Evolutionary conservation across 2,113 vertebrate species (phyloP).

Genomic region (Sebastes schlegelii): DNA sequence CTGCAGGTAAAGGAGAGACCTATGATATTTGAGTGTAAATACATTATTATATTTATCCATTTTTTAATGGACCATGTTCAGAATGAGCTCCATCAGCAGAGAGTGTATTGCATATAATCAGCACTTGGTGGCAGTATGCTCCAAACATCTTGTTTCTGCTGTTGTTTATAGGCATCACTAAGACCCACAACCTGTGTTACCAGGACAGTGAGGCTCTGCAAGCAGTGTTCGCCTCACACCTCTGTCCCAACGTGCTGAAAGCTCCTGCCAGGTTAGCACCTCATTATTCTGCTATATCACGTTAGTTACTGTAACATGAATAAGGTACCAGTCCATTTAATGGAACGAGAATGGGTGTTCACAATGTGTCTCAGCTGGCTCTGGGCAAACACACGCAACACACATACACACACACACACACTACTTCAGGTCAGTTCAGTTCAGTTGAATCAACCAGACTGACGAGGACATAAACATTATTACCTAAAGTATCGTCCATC

Average conservation of each 20-base stretch:
- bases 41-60: neutral
- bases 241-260: constrained; percentile 90
- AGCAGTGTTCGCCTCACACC: constrained; percentile 89
- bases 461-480: neutral
- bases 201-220: constrained; percentile 91
- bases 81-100: neutral
- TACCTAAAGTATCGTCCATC: neutral
- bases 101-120: constrained; percentile 19
- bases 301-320: neutral
- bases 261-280: constrained; percentile 89
- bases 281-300: neutral
- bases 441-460: neutral
- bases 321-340: neutral
- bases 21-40: neutral
- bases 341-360: neutral
- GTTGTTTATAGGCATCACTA: constrained; percentile 87
- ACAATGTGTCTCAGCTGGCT: neutral
- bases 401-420: neutral
- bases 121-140: constrained; percentile 71
- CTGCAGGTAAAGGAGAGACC: neutral
- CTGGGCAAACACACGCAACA: neutral
- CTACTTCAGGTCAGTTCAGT: neutral
- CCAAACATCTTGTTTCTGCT: constrained; percentile 32
- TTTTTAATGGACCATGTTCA: neutral
- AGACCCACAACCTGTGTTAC: constrained; percentile 90